Conservation (phyloP, 2,797 vertebrate species). For the Botia almorhae region DNA sequence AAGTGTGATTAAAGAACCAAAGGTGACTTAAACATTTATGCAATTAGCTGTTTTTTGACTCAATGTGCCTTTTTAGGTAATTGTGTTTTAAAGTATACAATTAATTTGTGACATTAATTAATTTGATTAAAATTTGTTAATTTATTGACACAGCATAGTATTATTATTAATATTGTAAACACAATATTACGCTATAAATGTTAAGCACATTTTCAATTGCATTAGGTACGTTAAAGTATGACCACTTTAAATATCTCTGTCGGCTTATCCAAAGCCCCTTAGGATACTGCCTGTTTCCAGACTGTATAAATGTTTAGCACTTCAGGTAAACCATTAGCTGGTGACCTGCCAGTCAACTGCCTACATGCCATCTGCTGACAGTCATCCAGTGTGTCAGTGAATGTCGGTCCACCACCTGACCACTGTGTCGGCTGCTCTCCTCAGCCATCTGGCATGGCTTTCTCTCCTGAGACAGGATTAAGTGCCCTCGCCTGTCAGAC, state of each 20-base stretch:
- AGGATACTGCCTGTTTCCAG: slow-evolving; percentile 23
- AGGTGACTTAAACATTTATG: no score
- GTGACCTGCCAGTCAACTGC: slow-evolving; percentile 49
- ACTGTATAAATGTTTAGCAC: slow-evolving; percentile 47
- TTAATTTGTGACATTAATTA: no score
- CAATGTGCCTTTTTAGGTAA: no score
- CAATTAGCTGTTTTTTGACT: no score
- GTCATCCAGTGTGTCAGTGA: slow-evolving; percentile 47
- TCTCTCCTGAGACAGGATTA: slow-evolving; percentile 55
- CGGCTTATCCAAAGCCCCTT: neutral
- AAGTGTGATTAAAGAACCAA: no score
- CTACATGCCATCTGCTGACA: slow-evolving; percentile 51
- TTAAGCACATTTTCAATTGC: neutral
- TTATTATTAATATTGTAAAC: no score
- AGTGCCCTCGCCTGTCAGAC: slow-evolving; percentile 40
- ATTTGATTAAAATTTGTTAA: no score
- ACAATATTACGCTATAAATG: neutral
- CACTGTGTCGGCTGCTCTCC: slow-evolving; percentile 49
- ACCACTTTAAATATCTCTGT: neutral
- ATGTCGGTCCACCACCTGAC: slow-evolving; percentile 59
- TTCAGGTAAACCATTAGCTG: slow-evolving; percentile 53
- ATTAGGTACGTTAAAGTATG: slow-evolving; percentile 2
- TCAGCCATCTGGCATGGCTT: slow-evolving; percentile 60
- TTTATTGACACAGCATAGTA: no score
- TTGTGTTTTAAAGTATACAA: no score